Conservation (phyloP, 2,113 vertebrate species). For the Phoxinus phoxinus region DNA sequence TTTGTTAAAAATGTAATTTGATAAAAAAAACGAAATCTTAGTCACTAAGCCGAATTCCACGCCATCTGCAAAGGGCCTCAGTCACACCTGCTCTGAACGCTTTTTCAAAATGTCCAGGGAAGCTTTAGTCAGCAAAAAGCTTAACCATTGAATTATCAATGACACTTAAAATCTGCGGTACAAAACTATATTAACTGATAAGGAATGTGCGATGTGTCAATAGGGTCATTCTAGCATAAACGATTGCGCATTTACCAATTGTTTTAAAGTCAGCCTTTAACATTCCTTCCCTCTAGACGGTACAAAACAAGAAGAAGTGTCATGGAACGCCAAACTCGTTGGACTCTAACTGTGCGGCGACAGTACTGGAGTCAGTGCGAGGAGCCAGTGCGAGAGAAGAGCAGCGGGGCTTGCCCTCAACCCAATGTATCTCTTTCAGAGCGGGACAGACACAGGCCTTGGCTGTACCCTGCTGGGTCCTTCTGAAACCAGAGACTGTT, state of each 20-base stretch:
- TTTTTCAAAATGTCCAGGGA: constrained; percentile 76
- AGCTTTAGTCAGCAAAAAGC: constrained; percentile 49
- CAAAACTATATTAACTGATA: not conserved
- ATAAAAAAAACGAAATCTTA: not conserved
- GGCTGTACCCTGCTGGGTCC: constrained; percentile 92
- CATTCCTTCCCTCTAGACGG: not conserved
- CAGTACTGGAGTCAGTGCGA: constrained; percentile 61
- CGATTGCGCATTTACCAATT: not conserved
- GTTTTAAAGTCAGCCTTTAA: not conserved
- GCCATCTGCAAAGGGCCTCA: constrained; percentile 76
- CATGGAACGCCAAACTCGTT: constrained; percentile 68
- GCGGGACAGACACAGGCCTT: constrained; percentile 73
- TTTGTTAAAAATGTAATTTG: not conserved
- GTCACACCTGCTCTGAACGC: constrained; percentile 81
- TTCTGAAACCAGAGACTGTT: constrained; percentile 98
- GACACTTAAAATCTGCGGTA: not conserved
- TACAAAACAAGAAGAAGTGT: constrained; percentile 12
- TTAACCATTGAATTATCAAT: constrained; percentile 31
- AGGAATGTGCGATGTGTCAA: not conserved
- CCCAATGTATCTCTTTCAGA: constrained; percentile 85
- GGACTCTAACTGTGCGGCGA: constrained; percentile 73
- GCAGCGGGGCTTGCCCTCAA: constrained; percentile 78
- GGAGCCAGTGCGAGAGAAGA: constrained; percentile 65
- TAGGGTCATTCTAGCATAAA: not conserved
- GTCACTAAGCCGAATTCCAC: constrained; percentile 59